A percentile compares a stretch with the other conserved stretches of the same genome.
Conservation (phyloP, 1,140 invertebrate genomes). For the Bombus balteatus region DNA sequence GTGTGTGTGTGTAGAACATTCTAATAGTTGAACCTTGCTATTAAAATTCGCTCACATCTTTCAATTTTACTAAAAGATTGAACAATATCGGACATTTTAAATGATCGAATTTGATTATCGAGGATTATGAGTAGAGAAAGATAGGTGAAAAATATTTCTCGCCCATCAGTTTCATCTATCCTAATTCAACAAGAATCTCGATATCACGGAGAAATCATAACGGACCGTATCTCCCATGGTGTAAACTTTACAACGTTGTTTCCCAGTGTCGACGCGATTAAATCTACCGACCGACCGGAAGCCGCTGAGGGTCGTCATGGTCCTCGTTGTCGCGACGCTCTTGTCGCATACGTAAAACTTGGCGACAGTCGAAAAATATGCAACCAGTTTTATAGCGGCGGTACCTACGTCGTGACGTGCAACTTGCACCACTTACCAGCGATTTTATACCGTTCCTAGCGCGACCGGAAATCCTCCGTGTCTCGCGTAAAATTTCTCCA, state of each 20-base stretch:
- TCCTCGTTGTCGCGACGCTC: background rate
- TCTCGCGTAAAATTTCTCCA: conserved; percentile 49
- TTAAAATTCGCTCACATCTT: background rate
- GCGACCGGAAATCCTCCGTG: conserved; percentile 48
- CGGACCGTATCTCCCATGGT: background rate
- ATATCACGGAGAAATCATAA: background rate
- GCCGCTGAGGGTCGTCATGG: background rate
- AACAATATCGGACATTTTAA: too few relatives aligned
- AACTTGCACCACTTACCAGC: background rate
- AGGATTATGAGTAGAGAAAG: too few relatives aligned
- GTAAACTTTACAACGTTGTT: conserved; percentile 28
- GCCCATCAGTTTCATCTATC: background rate
- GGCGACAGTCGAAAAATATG: conserved; percentile 39
- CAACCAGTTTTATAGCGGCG: conserved; percentile 46
- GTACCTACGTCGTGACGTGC: conserved; percentile 9
- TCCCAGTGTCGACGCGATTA: conserved; percentile 3
- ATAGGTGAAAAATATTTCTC: background rate
- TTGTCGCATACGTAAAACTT: conserved; percentile 34
- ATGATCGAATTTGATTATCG: too few relatives aligned
- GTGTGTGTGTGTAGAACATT: too few relatives aligned
- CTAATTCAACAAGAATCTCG: background rate
- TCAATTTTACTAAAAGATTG: too few relatives aligned
- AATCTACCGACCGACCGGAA: conserved; percentile 13
- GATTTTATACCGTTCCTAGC: conserved; percentile 37
- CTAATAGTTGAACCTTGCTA: background rate